These are phyloP conservation scores for Bos taurus DNA, from an alignment of 2,113 vertebrate species.

Conservation along the genomic window ARS-UCD2.0 NC_037346.1:27331501-27332000, in stretches of 20 bases:
- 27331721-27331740: neutral
- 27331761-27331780: neutral
- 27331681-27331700: neutral
- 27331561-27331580: neutral
- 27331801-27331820: neutral
- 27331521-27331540: neutral
- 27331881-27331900: neutral
- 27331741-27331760: neutral
- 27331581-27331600: neutral
- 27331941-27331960: neutral
- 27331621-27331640: neutral
- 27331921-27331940: neutral
- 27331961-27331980: neutral
- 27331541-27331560: neutral
- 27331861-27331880: neutral
- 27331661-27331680: neutral
- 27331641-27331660: neutral
- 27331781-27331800: constrained; percentile 7
- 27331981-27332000: neutral
- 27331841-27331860: neutral
- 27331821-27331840: neutral
- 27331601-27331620: neutral
- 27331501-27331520: neutral
- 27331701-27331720: neutral
- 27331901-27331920: neutral